Percentiles rank a stretch among this genome's conserved stretches.
Conservation (phyloP, 2,113 vertebrate genomes). For the Athene cunicularia region DNA sequence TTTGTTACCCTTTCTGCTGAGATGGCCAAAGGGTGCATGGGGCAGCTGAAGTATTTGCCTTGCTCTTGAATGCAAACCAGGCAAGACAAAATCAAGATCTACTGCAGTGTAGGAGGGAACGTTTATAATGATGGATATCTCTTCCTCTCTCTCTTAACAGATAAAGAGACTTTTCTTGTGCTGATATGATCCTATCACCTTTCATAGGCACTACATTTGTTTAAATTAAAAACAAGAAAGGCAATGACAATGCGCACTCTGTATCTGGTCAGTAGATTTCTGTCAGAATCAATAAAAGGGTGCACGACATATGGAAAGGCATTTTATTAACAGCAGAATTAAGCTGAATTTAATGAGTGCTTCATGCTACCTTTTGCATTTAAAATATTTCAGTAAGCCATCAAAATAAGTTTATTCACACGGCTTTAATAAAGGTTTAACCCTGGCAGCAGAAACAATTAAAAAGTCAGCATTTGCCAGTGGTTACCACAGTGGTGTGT, state of each 20-base stretch:
- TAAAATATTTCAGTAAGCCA: conserved; percentile 35
- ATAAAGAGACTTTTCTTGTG: conserved; percentile 35
- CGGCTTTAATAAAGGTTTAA: conserved; percentile 38
- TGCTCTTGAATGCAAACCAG: neutral
- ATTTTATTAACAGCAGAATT: conserved; percentile 35
- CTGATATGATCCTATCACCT: conserved; percentile 15
- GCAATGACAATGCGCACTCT: neutral
- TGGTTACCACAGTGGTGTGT: neutral
- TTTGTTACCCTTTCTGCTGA: neutral
- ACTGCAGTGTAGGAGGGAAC: neutral
- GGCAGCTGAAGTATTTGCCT: conserved; percentile 16
- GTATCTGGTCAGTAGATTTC: conserved; percentile 34
- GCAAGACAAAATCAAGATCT: conserved; percentile 32
- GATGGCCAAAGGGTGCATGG: neutral
- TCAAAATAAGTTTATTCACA: conserved; percentile 32
- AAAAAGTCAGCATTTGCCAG: conserved; percentile 35
- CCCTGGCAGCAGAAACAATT: conserved; percentile 38
- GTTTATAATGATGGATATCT: conserved; percentile 8
- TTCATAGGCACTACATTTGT: conserved; percentile 16
- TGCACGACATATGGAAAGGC: neutral
- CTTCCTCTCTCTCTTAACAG: neutral
- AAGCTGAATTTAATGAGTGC: neutral
- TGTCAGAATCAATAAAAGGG: neutral
- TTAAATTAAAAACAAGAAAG: conserved; percentile 37
- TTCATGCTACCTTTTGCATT: neutral